Base-by-base conservation (phyloP, 2,113 vertebrate species). In the Engystomops pustulosus region DNA sequence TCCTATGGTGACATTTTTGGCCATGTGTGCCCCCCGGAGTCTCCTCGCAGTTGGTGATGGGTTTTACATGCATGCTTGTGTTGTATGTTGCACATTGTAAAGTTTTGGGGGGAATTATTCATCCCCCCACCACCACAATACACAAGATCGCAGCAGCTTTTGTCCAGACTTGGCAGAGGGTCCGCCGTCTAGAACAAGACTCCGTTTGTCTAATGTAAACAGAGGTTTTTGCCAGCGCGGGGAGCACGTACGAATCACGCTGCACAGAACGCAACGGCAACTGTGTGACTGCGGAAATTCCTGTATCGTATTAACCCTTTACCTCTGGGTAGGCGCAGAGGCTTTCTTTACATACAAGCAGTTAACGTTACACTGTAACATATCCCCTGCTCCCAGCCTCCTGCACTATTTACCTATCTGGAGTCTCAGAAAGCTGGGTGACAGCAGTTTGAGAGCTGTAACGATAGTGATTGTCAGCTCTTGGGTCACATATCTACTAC, bases 191-290 rank as follows among this genome's bases (percentile, higher is more conserved):
- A 81, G 79, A 81, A 81, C 79, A 81, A 81, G 79, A 81, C 62
- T 69, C 62, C 65, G 65, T 81, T 81, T 81, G 65, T 81, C 79
- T 81, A 69, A 70, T 81, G 80, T 72, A 82, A 82, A 82, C 68
- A 72, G 14, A 12, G 6, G 53, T 44, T 60, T 60, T 74, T 60
- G 80, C 68, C 80, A 74, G 32, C 23, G 7, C 62, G 69, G 17
- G 69, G 69, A 60, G 69, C 49, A 30, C 47, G 34, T 62, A 74
- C 6, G 74, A 38, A 70, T 36, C 79, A 34, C 41, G 17, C 30
- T 75, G 49, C 32, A 74, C 23, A 8, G 23, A 44, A 45, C 32
- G 34, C n/a, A 47, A n/a, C 34, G 17, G 77, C 55, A 62, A 80
- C 78, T 47, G 38, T 34, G 67, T 80, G 58, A n/a, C 15, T 38